Conservation (phyloP, 1,140 invertebrate species). For the Bombus turneri region DNA sequence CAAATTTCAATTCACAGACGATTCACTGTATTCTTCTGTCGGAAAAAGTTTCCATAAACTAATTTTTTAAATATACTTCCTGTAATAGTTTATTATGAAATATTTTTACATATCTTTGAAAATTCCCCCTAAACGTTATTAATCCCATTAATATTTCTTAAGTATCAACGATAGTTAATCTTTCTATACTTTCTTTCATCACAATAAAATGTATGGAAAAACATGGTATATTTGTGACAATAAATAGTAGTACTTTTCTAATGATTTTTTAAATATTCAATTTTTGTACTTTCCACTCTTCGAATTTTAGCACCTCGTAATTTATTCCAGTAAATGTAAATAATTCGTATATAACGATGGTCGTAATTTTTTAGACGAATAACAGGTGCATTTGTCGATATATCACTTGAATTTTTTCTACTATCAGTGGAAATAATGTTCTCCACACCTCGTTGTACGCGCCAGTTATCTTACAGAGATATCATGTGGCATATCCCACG, state of each 20-base stretch:
- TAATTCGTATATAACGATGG: no score
- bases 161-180: not conserved
- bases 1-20: conserved; percentile 70
- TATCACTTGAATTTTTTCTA: conserved; percentile 11
- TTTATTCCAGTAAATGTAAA: not conserved
- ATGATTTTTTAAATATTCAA: not conserved
- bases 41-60: no score
- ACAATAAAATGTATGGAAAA: not conserved
- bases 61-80: no score
- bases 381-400: conserved; percentile 26
- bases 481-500: conserved; percentile 55
- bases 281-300: not conserved
- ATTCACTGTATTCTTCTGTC: not conserved
- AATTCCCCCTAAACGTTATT: not conserved
- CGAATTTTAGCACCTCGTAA: not conserved
- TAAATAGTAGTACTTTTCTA: not conserved
- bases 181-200: not conserved
- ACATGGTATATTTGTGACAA: no score
- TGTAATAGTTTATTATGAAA: not conserved
- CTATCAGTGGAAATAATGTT: conserved; percentile 37
- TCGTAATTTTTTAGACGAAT: not conserved
- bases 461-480: conserved; percentile 65
- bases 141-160: not conserved
- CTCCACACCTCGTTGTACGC: conserved; percentile 27
- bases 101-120: not conserved